A percentile compares a stretch with the other conserved stretches of the same genome.
phyloP scores from a whole-genome alignment of 2,888 invertebrate species.

The Scelioninae gen. 1 region DNA sequence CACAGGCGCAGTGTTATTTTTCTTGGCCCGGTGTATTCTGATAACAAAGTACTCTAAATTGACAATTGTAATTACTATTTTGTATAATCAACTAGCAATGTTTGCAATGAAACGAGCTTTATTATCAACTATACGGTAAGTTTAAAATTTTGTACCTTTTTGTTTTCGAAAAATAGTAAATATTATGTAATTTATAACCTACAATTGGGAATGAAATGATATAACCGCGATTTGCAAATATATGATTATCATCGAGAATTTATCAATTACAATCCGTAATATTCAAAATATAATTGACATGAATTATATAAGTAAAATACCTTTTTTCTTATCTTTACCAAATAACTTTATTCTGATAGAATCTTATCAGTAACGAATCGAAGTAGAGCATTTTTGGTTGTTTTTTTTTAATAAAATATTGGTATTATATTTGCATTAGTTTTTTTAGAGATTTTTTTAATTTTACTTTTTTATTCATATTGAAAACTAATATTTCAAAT shows the following conservation, averaged over 20 bases:
- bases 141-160: slow-evolving; percentile 31
- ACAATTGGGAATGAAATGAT: neutral
- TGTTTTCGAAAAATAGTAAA: neutral
- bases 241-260: neutral
- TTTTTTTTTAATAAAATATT: slow-evolving; percentile 85
- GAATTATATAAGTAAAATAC: neutral
- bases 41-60: slow-evolving; percentile 14
- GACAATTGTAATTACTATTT: neutral
- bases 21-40: slow-evolving; percentile 12
- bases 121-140: slow-evolving; percentile 74
- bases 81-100: slow-evolving; percentile 67
- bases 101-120: slow-evolving; percentile 73
- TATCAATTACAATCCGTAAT: neutral
- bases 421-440: too few species aligned
- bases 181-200: slow-evolving; percentile 78
- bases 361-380: neutral
- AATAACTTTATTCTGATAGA: neutral
- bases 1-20: slow-evolving; percentile 16
- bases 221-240: neutral
- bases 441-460: too few species aligned
- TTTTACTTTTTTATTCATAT: too few species aligned
- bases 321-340: slow-evolving; percentile 1
- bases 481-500: too few species aligned
- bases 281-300: neutral
- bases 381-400: neutral